phyloP scores from a whole-genome alignment of 2,113 vertebrate species.

The Neomonachus schauinslandi region DNA sequence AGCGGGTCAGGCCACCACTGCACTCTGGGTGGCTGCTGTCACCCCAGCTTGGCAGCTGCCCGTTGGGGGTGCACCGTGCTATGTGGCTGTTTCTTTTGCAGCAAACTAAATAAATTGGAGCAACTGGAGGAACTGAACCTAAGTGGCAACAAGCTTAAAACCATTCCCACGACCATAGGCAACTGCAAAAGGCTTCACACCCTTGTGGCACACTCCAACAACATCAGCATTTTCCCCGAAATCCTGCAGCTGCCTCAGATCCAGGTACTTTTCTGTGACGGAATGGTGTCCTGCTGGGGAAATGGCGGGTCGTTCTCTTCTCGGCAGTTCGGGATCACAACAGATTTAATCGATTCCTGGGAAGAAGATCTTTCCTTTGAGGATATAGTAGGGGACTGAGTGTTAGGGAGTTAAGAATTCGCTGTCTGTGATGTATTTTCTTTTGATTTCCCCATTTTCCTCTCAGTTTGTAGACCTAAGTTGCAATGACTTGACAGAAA shows the following conservation, averaged over 20 bases:
- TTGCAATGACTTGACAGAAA: constrained; percentile 97
- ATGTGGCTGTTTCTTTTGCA: constrained; percentile 82
- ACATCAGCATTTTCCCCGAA: constrained; percentile 96
- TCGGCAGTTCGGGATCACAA: not conserved
- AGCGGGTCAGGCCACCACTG: not conserved
- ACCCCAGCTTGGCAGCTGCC: not conserved
- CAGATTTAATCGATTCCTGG: not conserved
- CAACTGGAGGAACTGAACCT: constrained; percentile 96
- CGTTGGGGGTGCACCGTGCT: not conserved
- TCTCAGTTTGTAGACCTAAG: constrained; percentile 95
- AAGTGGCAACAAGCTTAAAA: constrained; percentile 97
- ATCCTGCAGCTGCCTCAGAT: constrained; percentile 95
- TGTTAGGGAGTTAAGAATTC: constrained; percentile 38
- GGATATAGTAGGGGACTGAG: not conserved
- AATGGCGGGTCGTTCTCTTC: not conserved
- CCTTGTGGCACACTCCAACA: constrained; percentile 95
- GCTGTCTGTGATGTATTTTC: constrained; percentile 49
- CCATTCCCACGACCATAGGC: constrained; percentile 96
- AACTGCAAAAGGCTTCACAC: constrained; percentile 96
- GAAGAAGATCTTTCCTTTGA: constrained; percentile 38
- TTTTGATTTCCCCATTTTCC: constrained; percentile 67
- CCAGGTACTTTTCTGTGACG: constrained; percentile 89
- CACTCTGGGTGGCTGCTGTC: not conserved
- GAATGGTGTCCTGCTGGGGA: not conserved
- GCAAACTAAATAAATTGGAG: constrained; percentile 96